Conservation (phyloP, 2,888 invertebrate genomes). For the Ophioninae sp. region DNA sequence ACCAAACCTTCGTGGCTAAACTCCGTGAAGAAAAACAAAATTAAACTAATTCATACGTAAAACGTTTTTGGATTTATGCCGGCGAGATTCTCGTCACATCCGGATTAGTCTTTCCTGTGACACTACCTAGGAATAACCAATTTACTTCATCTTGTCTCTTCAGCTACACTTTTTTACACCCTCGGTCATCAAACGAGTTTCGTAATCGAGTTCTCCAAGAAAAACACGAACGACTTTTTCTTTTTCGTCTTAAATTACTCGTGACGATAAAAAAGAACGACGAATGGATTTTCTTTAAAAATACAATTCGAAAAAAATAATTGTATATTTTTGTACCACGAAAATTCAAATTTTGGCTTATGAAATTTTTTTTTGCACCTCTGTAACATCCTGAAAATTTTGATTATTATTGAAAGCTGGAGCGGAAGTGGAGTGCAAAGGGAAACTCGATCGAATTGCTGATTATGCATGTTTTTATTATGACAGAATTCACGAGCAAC, state of each 20-base stretch:
- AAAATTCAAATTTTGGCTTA: not conserved
- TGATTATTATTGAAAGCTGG: too few relatives aligned
- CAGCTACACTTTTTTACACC: not conserved
- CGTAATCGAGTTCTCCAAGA: not conserved
- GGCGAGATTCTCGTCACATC: constrained; percentile 10
- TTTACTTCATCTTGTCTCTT: constrained; percentile 11
- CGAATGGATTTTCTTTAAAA: too few relatives aligned
- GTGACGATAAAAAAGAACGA: too few relatives aligned
- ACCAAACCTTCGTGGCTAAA: constrained; percentile 24
- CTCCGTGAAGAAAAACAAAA: constrained; percentile 5
- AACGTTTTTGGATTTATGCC: constrained; percentile 34
- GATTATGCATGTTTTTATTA: too few relatives aligned
- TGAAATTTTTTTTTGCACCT: not conserved
- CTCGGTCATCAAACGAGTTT: too few relatives aligned
- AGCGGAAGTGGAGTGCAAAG: too few relatives aligned
- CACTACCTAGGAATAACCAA: constrained; percentile 8
- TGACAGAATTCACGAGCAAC: too few relatives aligned
- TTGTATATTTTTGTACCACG: not conserved
- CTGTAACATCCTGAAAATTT: too few relatives aligned
- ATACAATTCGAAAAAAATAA: too few relatives aligned
- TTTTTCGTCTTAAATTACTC: too few relatives aligned
- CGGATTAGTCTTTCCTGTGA: constrained; percentile 40
- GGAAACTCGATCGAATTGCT: too few relatives aligned
- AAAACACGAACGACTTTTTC: too few relatives aligned
- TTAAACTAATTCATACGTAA: constrained; percentile 39